Conservation (phyloP, 2,888 invertebrate species). For the Drosophila stalkeri region DNA sequence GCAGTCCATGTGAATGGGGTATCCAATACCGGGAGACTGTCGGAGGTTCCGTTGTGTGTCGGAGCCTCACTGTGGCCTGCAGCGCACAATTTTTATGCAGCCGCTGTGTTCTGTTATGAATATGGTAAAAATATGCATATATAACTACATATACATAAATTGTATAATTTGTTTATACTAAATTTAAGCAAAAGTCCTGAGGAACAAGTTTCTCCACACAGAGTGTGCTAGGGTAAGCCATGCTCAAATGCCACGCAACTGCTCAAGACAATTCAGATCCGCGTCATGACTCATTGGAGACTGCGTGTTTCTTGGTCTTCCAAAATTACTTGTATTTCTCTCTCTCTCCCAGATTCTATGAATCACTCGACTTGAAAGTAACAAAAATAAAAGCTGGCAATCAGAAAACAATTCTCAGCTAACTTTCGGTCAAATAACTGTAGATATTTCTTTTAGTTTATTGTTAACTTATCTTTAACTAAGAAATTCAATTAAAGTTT, state of each 20-base stretch:
- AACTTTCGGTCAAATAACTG: constrained; percentile 1
- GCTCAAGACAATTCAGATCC: not conserved
- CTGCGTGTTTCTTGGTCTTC: constrained; percentile 12
- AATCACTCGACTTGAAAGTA: constrained; percentile 31
- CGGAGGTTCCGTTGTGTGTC: constrained; percentile 4
- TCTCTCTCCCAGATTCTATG: constrained; percentile 4
- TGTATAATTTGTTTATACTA: constrained; percentile 71
- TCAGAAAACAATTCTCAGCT: not conserved
- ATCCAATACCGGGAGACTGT: constrained; percentile 30
- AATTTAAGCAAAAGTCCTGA: constrained; percentile 19
- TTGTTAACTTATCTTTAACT: not conserved
- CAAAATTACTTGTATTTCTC: constrained; percentile 7
- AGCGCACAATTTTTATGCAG: constrained; percentile 37
- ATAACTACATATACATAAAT: constrained; percentile 14
- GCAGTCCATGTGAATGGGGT: constrained; percentile 11
- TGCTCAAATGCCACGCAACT: not conserved
- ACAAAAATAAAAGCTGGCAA: not conserved
- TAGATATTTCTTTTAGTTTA: not conserved
- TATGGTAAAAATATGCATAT: constrained; percentile 61
- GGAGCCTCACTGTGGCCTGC: constrained; percentile 26
- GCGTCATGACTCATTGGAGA: constrained; percentile 28
- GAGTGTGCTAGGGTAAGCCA: not conserved
- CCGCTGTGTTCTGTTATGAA: constrained; percentile 11
- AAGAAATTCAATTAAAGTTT: not conserved
- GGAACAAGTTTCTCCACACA: constrained; percentile 26